Conservation (phyloP, 2,113 vertebrate genomes). For the Tinamus guttatus region DNA sequence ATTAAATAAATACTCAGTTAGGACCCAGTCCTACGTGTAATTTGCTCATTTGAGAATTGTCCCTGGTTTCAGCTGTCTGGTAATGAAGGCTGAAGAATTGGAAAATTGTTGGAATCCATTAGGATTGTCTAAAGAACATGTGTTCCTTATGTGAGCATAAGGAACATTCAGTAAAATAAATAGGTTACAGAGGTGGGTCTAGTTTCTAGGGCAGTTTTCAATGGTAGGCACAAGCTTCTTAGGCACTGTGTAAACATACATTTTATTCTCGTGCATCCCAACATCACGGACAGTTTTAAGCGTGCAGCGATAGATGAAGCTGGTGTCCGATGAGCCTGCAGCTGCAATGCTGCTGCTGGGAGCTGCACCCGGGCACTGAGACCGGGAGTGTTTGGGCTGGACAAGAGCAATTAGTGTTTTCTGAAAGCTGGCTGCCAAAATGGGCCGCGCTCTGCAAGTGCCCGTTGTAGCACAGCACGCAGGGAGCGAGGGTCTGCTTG, state of each 20-base stretch:
- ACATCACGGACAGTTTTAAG: neutral
- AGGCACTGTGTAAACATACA: accelerated
- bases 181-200: neutral
- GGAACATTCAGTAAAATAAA: neutral
- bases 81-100: neutral
- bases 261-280: neutral
- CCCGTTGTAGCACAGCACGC: neutral
- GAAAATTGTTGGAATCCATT: neutral
- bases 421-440: neutral
- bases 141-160: neutral
- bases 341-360: neutral
- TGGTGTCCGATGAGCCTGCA: neutral
- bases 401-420: neutral
- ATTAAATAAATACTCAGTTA: neutral
- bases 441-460: accelerated
- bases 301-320: neutral
- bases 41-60: neutral
- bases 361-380: accelerated
- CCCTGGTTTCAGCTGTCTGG: neutral
- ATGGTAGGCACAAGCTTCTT: neutral
- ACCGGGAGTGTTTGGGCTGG: neutral
- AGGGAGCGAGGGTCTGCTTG: neutral
- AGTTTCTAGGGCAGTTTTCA: neutral
- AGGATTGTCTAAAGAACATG: neutral
- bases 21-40: accelerated